A percentile compares a stretch with the other conserved stretches of the same genome.
phyloP scores from a whole-genome alignment of 1,140 invertebrate genomes.

The Heliconius nattereri region DNA sequence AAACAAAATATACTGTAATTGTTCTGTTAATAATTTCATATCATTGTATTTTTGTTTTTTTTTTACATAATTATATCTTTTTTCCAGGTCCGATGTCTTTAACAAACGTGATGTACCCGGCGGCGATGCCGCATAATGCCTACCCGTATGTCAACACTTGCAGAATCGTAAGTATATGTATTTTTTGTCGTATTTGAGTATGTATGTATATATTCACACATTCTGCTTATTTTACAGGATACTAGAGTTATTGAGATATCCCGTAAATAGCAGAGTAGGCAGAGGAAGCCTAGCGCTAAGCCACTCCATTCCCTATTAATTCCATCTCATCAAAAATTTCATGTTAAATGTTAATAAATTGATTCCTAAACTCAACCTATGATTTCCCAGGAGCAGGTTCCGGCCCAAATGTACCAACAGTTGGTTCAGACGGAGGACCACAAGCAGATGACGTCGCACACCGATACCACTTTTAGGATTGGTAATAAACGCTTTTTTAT shows the following conservation, averaged over 20 bases:
- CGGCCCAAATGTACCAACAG: conserved; percentile 49
- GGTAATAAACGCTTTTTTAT: conserved; percentile 37
- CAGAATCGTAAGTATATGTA: conserved; percentile 53
- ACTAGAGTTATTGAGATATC: no score
- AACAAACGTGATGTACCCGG: conserved; percentile 53
- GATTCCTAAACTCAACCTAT: neutral
- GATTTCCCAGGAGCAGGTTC: conserved; percentile 50
- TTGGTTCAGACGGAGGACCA: conserved; percentile 50
- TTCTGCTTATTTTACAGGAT: no score
- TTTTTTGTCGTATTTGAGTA: neutral
- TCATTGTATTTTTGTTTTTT: no score
- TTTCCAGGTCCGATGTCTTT: conserved; percentile 58
- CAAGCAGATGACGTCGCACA: conserved; percentile 49
- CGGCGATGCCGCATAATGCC: conserved; percentile 38
- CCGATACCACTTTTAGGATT: conserved; percentile 60
- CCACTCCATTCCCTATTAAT: no score
- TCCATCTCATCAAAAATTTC: no score
- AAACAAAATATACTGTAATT: no score
- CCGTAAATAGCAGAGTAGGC: no score
- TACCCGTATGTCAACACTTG: conserved; percentile 58
- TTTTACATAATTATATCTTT: neutral
- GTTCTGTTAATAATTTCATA: no score
- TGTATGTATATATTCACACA: neutral
- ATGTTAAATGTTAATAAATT: neutral
- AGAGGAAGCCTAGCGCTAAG: no score